Conservation (phyloP, 2,113 vertebrate species). For the Oxyura jamaicensis region DNA sequence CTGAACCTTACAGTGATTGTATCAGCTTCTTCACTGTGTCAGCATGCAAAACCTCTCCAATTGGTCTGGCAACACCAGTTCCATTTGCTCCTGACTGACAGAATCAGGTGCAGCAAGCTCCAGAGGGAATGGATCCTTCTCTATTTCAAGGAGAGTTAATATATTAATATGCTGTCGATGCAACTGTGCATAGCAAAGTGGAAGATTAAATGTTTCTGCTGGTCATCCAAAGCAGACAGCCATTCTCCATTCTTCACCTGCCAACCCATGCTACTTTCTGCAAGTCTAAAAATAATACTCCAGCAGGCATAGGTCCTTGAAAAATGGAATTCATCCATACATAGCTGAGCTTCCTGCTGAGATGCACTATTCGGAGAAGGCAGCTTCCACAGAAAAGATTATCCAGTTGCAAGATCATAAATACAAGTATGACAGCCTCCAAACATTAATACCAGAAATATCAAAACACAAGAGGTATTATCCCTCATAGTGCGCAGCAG, state of each 20-base stretch:
- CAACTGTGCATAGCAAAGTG: not conserved
- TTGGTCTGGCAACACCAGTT: constrained; percentile 20
- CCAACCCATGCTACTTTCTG: not conserved
- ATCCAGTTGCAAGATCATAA: not conserved
- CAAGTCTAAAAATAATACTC: not conserved
- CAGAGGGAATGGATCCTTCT: constrained; percentile 17
- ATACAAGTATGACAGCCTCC: not conserved
- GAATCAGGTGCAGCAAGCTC: constrained; percentile 53
- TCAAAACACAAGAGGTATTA: not conserved
- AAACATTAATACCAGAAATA: not conserved
- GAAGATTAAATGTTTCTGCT: not conserved
- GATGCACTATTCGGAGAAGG: not conserved
- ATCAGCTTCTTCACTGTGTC: not conserved
- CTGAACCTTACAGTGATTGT: not conserved
- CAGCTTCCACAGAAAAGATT: not conserved
- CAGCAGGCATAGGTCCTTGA: not conserved
- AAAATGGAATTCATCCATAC: not conserved
- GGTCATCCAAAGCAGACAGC: not conserved
- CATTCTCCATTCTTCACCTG: not conserved
- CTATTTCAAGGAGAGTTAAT: constrained; percentile 56
- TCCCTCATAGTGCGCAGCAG: not conserved
- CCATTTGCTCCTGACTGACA: constrained; percentile 52
- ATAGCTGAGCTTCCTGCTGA: not conserved
- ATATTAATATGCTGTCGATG: constrained; percentile 13
- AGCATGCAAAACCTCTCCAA: not conserved